A percentile compares a stretch with the other conserved stretches of the same genome.
Conservation (phyloP, 2,113 vertebrate genomes). For the Regulus satrapa region DNA sequence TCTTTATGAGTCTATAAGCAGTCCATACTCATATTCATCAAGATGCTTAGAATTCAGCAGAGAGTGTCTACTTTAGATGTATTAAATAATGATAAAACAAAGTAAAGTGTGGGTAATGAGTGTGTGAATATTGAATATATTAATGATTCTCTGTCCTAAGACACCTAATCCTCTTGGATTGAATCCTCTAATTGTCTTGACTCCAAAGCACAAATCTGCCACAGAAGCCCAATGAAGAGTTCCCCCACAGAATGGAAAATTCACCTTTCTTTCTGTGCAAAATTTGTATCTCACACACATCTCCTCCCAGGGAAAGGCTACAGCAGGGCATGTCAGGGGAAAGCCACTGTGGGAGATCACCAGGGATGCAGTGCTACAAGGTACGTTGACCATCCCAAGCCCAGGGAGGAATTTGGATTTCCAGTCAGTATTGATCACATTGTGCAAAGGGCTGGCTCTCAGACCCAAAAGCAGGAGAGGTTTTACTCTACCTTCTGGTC, state of each 20-base stretch:
- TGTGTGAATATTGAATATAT: background rate
- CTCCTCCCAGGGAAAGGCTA: background rate
- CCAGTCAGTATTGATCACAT: background rate
- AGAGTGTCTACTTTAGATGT: background rate
- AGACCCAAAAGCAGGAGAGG: background rate
- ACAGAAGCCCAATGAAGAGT: background rate
- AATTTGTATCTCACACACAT: background rate
- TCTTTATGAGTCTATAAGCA: background rate
- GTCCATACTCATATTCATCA: background rate
- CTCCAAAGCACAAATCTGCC: background rate
- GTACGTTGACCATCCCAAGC: background rate
- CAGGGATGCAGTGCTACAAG: background rate
- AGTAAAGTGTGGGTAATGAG: background rate
- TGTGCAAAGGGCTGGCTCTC: background rate
- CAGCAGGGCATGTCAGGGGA: background rate
- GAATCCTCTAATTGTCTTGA: background rate
- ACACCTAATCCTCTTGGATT: background rate
- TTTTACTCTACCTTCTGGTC: background rate
- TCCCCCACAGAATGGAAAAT: background rate
- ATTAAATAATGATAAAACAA: background rate
- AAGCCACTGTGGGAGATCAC: background rate
- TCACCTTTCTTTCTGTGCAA: background rate
- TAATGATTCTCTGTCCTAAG: background rate
- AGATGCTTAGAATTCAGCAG: background rate
- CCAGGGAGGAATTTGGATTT: background rate